Conservation (phyloP, 2,888 invertebrate genomes). For the Brachypterus glaber region DNA sequence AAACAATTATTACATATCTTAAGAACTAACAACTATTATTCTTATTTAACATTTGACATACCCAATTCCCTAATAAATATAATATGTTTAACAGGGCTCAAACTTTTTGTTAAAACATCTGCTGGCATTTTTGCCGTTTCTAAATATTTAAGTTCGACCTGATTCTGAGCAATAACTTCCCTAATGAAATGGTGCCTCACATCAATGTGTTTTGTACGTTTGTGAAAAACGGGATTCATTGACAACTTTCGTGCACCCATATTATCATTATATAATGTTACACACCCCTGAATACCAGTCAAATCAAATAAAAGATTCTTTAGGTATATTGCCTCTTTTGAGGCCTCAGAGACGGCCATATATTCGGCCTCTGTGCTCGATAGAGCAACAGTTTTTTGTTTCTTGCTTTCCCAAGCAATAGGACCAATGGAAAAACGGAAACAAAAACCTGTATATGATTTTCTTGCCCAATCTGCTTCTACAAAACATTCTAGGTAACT, state of each 20-base stretch:
- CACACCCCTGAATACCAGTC: conserved; percentile 1
- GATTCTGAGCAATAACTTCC: conserved; percentile 10
- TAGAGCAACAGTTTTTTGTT: too few species aligned
- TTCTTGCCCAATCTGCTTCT: conserved; percentile 15
- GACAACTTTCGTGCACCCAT: conserved; percentile 17
- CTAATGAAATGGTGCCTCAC: conserved; percentile 18
- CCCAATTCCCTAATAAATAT: conserved; percentile 11
- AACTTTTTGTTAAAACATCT: conserved; percentile 16
- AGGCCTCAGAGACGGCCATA: conserved; percentile 9
- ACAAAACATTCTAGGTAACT: conserved; percentile 16
- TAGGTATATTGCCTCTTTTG: conserved; percentile 16
- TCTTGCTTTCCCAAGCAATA: conserved; percentile 16
- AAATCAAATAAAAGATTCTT: conserved; percentile 14
- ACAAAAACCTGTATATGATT: conserved; percentile 15
- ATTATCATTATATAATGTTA: conserved; percentile 15
- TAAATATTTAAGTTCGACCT: conserved; percentile 12
- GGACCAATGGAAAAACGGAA: conserved; percentile 9
- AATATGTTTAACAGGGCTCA: conserved; percentile 5
- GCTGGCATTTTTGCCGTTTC: conserved; percentile 16
- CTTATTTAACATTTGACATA: too few species aligned
- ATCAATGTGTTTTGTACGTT: conserved; percentile 16
- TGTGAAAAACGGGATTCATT: conserved; percentile 15
- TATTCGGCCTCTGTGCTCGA: too few species aligned
- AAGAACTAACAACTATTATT: too few species aligned
- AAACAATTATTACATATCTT: too few species aligned